Percentiles rank a stretch among this genome's conserved stretches.
These are phyloP conservation scores for Marronus borbonicus DNA, from an alignment of 2,888 invertebrate genomes.

Conservation along the genomic window DNA sequence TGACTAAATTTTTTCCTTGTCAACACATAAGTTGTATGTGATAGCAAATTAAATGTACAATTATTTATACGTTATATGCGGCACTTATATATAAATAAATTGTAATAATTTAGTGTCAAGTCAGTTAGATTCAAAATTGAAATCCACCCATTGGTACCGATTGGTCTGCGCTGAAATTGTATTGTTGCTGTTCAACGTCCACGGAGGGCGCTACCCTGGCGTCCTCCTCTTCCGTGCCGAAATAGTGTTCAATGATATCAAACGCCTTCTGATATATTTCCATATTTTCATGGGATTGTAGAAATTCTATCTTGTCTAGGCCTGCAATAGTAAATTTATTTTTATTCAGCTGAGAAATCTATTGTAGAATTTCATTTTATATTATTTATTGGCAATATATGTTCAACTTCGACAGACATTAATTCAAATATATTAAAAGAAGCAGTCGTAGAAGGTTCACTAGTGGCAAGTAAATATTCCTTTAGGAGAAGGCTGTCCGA, in stretches of 20 bases:
- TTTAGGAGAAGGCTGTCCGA: no score
- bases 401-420: no score
- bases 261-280: constrained; percentile 98
- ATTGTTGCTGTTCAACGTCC: constrained; percentile 81
- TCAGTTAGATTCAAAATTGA: constrained; percentile 76
- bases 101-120: constrained; percentile 50
- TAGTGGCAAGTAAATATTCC: no score
- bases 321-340: constrained; percentile 73
- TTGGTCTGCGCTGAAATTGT: constrained; percentile 81
- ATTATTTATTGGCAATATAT: no score
- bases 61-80: constrained; percentile 54
- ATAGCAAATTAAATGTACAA: constrained; percentile 51
- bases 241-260: constrained; percentile 96
- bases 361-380: no score
- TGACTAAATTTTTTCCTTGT: constrained; percentile 48
- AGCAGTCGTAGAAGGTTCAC: no score
- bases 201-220: constrained; percentile 84
- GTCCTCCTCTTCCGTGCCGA: constrained; percentile 92
- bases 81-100: constrained; percentile 53
- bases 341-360: constrained; percentile 25
- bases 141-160: constrained; percentile 86
- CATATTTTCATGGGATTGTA: constrained; percentile 97
- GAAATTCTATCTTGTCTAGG: constrained; percentile 97
- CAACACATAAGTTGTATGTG: constrained; percentile 50
- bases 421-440: no score